Conservation (phyloP, 2,797 vertebrate species). For the Macrochelys suwanniensis region DNA sequence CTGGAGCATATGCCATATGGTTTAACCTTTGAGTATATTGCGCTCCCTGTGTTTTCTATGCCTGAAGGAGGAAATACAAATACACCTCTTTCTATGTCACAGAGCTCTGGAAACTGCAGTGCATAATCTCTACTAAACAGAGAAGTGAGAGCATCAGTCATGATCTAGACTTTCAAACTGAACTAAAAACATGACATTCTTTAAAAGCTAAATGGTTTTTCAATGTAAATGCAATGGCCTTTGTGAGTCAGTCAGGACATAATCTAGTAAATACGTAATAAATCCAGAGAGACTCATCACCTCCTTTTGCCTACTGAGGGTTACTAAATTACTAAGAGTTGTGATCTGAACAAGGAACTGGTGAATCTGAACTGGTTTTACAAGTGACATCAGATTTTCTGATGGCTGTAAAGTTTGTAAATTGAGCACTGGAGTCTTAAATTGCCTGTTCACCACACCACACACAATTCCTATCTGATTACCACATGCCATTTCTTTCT, state of each 20-base stretch:
- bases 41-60: background rate
- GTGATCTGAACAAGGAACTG: background rate
- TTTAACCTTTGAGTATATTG: background rate
- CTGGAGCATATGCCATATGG: rapidly evolving
- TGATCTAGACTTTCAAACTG: background rate
- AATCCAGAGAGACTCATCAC: background rate
- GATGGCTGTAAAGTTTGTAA: background rate
- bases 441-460: background rate
- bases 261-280: background rate
- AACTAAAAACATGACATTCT: background rate
- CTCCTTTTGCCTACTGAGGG: background rate
- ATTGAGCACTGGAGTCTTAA: background rate
- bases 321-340: slow-evolving; percentile 41
- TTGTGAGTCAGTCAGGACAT: background rate
- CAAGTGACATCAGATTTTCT: slow-evolving; percentile 52
- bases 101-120: background rate
- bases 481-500: slow-evolving; percentile 9
- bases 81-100: background rate
- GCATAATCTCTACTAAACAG: background rate
- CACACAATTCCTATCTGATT: background rate
- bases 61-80: background rate
- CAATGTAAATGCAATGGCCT: slow-evolving; percentile 11
- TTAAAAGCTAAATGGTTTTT: background rate
- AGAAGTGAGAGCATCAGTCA: background rate
- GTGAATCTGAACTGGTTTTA: slow-evolving; percentile 13